Base-by-base conservation (phyloP, 2,113 vertebrate species). In the Lophius piscatorius region DNA sequence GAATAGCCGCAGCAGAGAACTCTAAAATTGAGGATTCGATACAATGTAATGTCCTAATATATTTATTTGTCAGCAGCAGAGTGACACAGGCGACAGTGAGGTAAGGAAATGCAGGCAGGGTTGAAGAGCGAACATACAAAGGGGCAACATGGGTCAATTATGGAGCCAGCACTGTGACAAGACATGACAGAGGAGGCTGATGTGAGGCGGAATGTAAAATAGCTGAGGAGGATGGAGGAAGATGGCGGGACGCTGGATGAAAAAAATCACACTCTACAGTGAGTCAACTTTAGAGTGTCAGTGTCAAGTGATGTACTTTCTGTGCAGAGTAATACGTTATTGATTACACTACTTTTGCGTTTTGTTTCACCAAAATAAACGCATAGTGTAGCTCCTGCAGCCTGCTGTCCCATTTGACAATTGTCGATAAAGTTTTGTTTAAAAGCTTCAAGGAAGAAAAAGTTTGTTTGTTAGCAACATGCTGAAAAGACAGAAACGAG, bases 141-240 rank as follows among this genome's bases (percentile, higher is more conserved):
- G 18, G 68, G 56, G 52, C 57, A 74, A 69, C 65, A 65, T 70
- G 36, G 85, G 74, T 84, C 60, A 82, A 76, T 85, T 70, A 69
- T 66, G 38, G 63, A 54, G 74, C 42, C 51, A 59, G 31, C 29
- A 56, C 28, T 45, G 18, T 55, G 67, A 72, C 55, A 70, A 60
- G 50, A 52, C 42, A 63, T 67, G 65, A 79, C 60, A 78, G 50
- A 48, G 60, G 16, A 44, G 38, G 29, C 44, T 52, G 61, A 42
- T 20, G 13, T 22, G 55, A 47, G 20, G 44, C 44, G 24, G 34
- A 59, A 60, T 47, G 64, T 52, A 57, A 65, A 80, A 63, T 47
- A 63, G 21, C 52, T 70, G 56, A 74, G 81, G 62, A 74, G 70
- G 48, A 59, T 17, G 21, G 16, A 29, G 17, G 16, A 34, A 24